These are phyloP conservation scores for Drosophila varians DNA, from an alignment of 1,140 invertebrate species.

Conservation along the genomic window DNA sequence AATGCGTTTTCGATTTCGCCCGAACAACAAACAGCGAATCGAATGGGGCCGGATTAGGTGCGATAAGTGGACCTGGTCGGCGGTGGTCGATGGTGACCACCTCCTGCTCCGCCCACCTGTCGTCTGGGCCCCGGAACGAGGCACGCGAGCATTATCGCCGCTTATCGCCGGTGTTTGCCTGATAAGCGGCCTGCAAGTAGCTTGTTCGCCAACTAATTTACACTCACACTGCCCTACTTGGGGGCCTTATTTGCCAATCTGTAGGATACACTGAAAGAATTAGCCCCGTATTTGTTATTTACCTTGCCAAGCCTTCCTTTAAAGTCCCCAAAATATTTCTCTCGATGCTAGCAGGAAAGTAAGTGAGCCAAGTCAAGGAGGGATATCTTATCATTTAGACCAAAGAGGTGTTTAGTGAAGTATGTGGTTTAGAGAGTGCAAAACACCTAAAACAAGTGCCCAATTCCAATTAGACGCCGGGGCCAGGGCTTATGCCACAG, in stretches of 20 bases:
- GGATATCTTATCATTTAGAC: constrained; percentile 22
- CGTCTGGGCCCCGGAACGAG: constrained; percentile 17
- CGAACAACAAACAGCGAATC: constrained; percentile 52
- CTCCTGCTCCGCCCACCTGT: constrained; percentile 1
- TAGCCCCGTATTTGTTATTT: no score
- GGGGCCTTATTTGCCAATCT: constrained; percentile 31
- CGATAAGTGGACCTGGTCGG: background rate
- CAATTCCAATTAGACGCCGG: constrained; percentile 40
- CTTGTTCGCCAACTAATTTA: constrained; percentile 18
- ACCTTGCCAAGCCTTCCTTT: no score
- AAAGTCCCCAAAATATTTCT: background rate
- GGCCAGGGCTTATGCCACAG: constrained; percentile 17
- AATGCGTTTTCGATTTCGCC: constrained; percentile 48
- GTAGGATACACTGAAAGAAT: background rate
- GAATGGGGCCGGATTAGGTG: constrained; percentile 37
- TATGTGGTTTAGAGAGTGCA: constrained; percentile 8
- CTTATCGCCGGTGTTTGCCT: constrained; percentile 57
- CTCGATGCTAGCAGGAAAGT: constrained; percentile 3
- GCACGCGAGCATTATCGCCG: constrained; percentile 66
- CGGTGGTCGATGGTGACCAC: no score
- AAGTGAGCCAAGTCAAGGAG: constrained; percentile 20
- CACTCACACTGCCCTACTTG: background rate
- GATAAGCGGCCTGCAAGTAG: constrained; percentile 52
- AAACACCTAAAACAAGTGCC: constrained; percentile 34
- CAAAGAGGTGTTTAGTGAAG: constrained; percentile 8